These are phyloP conservation scores for Syrphus vitripennis DNA, from an alignment of 2,888 invertebrate genomes.

Conservation along the genomic window DNA sequence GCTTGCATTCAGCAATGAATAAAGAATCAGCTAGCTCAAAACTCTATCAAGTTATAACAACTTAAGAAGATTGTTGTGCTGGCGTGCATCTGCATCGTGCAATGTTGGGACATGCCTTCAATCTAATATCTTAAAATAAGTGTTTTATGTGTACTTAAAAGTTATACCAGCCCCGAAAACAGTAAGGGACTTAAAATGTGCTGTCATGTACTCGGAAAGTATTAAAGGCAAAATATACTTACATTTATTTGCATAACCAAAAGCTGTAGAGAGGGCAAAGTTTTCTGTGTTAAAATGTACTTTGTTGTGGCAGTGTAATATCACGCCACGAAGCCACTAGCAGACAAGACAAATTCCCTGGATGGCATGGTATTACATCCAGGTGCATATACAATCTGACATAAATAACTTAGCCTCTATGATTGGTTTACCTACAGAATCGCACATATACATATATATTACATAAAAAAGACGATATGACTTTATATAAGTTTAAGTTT, in stretches of 20 bases:
- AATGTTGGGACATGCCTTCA: background rate
- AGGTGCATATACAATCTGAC: background rate
- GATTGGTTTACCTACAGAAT: background rate
- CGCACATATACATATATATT: no score
- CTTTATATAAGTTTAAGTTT: background rate
- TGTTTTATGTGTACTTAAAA: background rate
- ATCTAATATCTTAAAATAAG: background rate
- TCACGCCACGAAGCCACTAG: background rate
- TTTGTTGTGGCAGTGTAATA: background rate
- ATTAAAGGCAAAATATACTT: background rate
- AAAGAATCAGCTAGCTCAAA: background rate
- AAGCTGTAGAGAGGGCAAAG: background rate
- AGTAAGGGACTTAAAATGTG: background rate
- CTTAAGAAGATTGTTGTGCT: background rate
- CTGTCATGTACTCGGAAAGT: background rate
- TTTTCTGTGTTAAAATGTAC: background rate
- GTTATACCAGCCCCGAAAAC: background rate
- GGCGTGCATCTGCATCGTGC: background rate
- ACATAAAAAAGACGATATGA: background rate
- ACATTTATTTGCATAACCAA: background rate
- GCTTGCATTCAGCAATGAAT: background rate
- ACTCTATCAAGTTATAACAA: background rate
- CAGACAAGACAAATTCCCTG: background rate
- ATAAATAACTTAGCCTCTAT: background rate
- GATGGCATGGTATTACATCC: background rate